Conservation (phyloP, 2,113 vertebrate species). For the Leptodactylus fuscus region DNA sequence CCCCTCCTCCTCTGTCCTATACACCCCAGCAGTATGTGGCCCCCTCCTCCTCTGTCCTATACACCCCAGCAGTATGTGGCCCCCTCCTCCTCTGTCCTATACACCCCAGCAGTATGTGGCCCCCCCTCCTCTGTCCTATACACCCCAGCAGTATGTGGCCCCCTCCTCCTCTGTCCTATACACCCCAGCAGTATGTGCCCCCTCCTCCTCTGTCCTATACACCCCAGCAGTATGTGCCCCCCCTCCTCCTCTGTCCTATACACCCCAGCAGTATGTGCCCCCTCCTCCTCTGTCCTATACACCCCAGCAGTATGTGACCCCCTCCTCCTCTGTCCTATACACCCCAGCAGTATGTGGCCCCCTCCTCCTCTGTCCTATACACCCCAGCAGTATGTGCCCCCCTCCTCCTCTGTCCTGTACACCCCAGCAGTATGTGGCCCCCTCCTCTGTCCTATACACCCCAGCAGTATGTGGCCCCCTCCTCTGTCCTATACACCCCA, state of each 20-base stretch:
- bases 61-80: neutral
- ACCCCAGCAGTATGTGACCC: no score
- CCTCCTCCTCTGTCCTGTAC: neutral
- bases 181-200: neutral
- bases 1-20: neutral
- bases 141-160: no score
- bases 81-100: neutral
- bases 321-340: neutral
- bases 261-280: neutral
- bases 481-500: neutral
- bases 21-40: neutral
- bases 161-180: neutral
- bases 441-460: neutral
- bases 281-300: neutral
- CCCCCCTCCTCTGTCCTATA: neutral
- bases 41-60: neutral
- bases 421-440: no score
- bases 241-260: neutral
- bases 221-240: neutral
- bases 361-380: neutral
- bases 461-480: no score
- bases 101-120: neutral
- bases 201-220: neutral
- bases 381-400: neutral
- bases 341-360: neutral